Evolutionary conservation across 2,888 invertebrate genomes (phyloP).

Genomic region (Hesperia comma): DNA sequence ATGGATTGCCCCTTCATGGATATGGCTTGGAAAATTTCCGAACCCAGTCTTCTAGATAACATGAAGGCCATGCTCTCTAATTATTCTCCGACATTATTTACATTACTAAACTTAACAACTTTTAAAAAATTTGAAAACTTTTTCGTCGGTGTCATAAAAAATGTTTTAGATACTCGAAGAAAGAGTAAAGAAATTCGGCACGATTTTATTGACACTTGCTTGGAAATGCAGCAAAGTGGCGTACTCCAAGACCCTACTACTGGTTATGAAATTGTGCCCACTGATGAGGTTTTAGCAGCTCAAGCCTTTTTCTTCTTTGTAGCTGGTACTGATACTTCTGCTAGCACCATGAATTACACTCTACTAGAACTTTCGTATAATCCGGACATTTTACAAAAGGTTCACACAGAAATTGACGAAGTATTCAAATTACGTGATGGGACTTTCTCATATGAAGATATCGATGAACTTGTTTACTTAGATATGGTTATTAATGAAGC

Average conservation of each 20-base stretch:
- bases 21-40: constrained; percentile 56
- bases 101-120: constrained; percentile 53
- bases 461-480: constrained; percentile 65
- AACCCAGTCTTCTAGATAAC: constrained; percentile 48
- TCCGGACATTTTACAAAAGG: constrained; percentile 57
- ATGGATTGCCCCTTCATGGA: constrained; percentile 67
- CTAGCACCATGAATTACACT: constrained; percentile 65
- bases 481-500: constrained; percentile 67
- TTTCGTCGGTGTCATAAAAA: constrained; percentile 61
- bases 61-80: constrained; percentile 48
- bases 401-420: constrained; percentile 68
- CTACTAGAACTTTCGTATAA: constrained; percentile 65
- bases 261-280: constrained; percentile 56
- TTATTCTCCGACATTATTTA: constrained; percentile 53
- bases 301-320: constrained; percentile 74
- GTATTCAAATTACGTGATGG: constrained; percentile 51
- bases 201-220: constrained; percentile 65
- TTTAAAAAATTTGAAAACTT: constrained; percentile 63
- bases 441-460: constrained; percentile 57
- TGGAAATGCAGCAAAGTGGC: constrained; percentile 62
- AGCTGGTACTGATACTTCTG: constrained; percentile 74
- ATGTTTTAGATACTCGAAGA: constrained; percentile 55
- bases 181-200: constrained; percentile 47
- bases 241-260: constrained; percentile 56
- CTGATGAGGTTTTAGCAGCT: constrained; percentile 64